Base-by-base conservation (phyloP, 2,113 vertebrate genomes). In the Zeus faber region DNA sequence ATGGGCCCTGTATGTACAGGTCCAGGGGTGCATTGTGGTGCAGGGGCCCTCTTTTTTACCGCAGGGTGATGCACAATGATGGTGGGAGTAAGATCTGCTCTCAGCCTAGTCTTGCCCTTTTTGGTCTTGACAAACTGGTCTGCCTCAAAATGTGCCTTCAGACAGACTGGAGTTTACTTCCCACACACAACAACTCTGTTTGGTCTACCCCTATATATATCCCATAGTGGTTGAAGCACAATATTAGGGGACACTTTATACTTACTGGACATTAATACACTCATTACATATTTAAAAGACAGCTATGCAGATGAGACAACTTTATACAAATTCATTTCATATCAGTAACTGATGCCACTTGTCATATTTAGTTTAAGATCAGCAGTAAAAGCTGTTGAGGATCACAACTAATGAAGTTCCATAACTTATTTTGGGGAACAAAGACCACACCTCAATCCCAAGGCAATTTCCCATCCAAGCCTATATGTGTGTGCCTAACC, bases 101-200 rank as follows among this genome's bases (percentile, higher is more conserved):
- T 54, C 46, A 50, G 47, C 46, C 53, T 65, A 50, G 25, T 57
- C 62, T 51, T 57, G 37, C 24, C 45, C 54, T 51, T 50, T 56
- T 35, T 56, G 45, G 54, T 65, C 39, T 16, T 50, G 46, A 44
- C 37, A 44, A 65, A 65, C 27, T 65, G 45, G 37, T 65, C 54
- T 50, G 53, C 37, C 16, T 50, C 37, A 65, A 65, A 65, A 57
- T 51, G 53, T 57, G 54, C 53, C 62, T 57, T 53, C 37, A 51
- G 53, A 65, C 37, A 41, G 33, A 45, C 18, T 21, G 51, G 7
- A 45, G 54, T 26, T 46, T 46, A 39, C 20, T 46, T 46, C 3
- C 49, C 49, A 45, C 24, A 60, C 35, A 29, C 14, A 62, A 8
- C 25, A n/a, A n/a, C n/a, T 22, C 48, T 20, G 37, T 44, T 16